These are phyloP conservation scores for Tachina grossa DNA, from an alignment of 2,888 invertebrate genomes.

Conservation along the genomic window DNA sequence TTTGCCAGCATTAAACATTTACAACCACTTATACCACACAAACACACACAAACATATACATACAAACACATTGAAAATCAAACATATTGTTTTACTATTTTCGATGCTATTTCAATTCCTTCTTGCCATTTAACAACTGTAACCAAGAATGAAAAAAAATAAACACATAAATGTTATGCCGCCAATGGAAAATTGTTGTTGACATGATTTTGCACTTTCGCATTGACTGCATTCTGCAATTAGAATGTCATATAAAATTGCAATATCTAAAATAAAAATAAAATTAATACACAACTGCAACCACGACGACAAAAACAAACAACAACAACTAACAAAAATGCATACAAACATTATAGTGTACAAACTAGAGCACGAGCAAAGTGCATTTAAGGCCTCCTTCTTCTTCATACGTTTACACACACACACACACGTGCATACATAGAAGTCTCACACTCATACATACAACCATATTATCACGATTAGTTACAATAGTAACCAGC, in stretches of 20 bases:
- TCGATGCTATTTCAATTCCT: slow-evolving; percentile 72
- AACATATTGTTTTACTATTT: slow-evolving; percentile 64
- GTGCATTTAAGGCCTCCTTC: slow-evolving; percentile 58
- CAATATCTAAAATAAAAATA: slow-evolving; percentile 61
- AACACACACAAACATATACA: neutral
- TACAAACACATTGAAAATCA: slow-evolving; percentile 13
- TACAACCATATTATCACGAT: slow-evolving; percentile 10
- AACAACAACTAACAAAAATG: slow-evolving; percentile 4
- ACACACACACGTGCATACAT: slow-evolving; percentile 13
- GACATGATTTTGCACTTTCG: slow-evolving; percentile 83
- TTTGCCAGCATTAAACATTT: slow-evolving; percentile 14
- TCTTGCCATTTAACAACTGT: slow-evolving; percentile 74
- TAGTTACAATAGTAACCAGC: slow-evolving; percentile 32
- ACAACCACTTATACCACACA: slow-evolving; percentile 23
- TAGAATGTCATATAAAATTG: slow-evolving; percentile 81
- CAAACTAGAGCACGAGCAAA: slow-evolving; percentile 68
- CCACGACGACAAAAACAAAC: slow-evolving; percentile 23
- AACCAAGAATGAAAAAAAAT: slow-evolving; percentile 69
- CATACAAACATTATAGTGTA: slow-evolving; percentile 24
- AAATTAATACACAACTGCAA: neutral
- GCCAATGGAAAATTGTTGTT: slow-evolving; percentile 78
- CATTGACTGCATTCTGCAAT: slow-evolving; percentile 83
- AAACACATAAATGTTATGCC: slow-evolving; percentile 78
- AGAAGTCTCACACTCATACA: neutral
- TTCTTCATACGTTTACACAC: slow-evolving; percentile 18